phyloP scores from a whole-genome alignment of 2,113 vertebrate genomes.

The Mus spicilegus region DNA sequence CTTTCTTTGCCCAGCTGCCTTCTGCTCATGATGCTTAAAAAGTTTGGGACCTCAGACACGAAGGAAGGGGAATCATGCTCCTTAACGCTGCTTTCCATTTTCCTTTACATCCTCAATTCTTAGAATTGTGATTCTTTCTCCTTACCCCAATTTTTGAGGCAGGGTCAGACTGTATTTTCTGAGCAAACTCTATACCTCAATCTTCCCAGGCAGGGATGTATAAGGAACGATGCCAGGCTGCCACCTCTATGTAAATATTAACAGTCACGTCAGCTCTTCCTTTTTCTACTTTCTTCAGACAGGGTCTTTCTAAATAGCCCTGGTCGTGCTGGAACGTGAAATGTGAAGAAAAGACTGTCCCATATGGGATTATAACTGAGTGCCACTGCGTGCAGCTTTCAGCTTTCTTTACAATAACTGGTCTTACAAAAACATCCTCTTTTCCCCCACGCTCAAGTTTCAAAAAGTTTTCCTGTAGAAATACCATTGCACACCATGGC shows the following conservation, averaged over 20 bases:
- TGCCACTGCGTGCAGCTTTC: neutral
- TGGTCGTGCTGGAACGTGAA: neutral
- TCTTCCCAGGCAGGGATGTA: neutral
- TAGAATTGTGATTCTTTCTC: neutral
- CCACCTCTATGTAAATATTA: neutral
- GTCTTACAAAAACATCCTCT: neutral
- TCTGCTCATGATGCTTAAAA: neutral
- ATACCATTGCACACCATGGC: slow-evolving; percentile 77
- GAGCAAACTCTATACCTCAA: neutral
- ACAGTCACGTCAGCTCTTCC: neutral
- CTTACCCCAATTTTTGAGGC: neutral
- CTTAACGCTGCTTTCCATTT: neutral
- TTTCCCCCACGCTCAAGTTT: neutral
- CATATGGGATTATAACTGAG: neutral
- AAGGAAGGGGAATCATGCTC: neutral
- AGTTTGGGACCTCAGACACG: neutral
- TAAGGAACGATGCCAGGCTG: neutral
- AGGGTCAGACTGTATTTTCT: neutral
- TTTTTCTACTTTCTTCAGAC: neutral
- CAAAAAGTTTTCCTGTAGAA: slow-evolving; percentile 52
- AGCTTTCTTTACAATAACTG: neutral
- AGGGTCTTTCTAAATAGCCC: neutral
- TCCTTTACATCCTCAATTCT: too few relatives aligned
- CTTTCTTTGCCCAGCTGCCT: neutral
- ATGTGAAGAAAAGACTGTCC: neutral